Conservation (phyloP, 1,140 invertebrate genomes). For the Drosophila sturtevanti region DNA sequence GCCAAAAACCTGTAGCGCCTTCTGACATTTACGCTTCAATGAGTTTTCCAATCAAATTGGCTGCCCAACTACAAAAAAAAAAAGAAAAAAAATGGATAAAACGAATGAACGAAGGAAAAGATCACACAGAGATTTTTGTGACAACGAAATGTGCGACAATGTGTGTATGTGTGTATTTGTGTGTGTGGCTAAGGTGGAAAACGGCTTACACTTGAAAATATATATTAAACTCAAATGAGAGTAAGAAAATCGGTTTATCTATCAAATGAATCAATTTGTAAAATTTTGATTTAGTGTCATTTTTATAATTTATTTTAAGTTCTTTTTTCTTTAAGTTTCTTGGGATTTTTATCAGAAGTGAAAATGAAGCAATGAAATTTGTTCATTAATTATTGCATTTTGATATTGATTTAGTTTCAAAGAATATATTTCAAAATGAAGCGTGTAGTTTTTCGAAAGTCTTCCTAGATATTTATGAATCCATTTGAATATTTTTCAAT, state of each 20-base stretch:
- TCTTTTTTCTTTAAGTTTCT: background rate
- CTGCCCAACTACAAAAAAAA: conserved; percentile 69
- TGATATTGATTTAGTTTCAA: too few species aligned
- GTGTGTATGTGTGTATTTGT: background rate
- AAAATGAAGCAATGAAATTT: too few species aligned
- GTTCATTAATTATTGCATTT: too few species aligned
- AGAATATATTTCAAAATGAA: too few species aligned
- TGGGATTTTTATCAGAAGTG: too few species aligned
- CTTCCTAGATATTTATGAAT: too few species aligned
- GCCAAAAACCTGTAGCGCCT: conserved; percentile 48
- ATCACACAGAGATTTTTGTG: conserved; percentile 3
- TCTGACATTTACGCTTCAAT: conserved; percentile 62
- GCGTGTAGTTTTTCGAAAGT: too few species aligned
- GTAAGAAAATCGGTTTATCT: background rate
- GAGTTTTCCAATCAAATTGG: conserved; percentile 75
- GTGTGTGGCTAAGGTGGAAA: background rate
- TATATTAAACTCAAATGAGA: background rate
- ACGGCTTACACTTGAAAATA: background rate
- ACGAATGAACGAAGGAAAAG: background rate
- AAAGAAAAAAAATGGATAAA: conserved; percentile 15
- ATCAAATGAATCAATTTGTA: background rate
- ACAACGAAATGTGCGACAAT: background rate
- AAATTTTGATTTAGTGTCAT: background rate
- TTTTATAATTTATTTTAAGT: background rate
- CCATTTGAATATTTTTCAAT: too few species aligned